Base-by-base conservation (phyloP, 92 coral and sea anemone species). In the Palythoa caribaeorum region DNA sequence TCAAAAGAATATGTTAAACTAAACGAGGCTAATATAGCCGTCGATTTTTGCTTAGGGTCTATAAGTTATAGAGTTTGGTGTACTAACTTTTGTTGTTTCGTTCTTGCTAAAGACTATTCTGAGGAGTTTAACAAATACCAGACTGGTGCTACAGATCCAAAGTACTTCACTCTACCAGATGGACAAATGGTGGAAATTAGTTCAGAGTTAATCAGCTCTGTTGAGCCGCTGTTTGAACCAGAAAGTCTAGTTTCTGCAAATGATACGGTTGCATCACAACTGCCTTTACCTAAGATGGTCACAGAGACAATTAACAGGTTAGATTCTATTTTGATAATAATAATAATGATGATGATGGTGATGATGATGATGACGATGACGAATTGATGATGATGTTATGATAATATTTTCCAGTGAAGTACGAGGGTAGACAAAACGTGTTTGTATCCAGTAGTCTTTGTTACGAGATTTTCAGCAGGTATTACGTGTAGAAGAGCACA, bases 171-270 rank as follows among this genome's bases (percentile, higher is more conserved):
- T 21, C 94, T 97, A 37, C 99, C 99, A 9, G 99, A 97, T 84
- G 99, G 99, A 28, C 99, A 97, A 79, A 66, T 94, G 71, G 93
- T 97, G 55, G 95, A 92, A 65, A 83, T 95, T 28, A 94, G 97
- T 80, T 90, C 89, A 28, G 99, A 97, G 80, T 79, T 93, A 78
- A 95, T 95, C 85, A 92, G 92, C 71, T 90, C 91, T 38, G 93
- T 93, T 1, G 99, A 97, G 87, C 95, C 98, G 6, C 80, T 97
- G 79, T 97, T 97, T 62, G 87, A 89, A 83, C 98, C 99, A 5
- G 92, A 87, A 84, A 88, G 92, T 40, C 93, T 97, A 1, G 36
- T 95, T 20, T 88, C 90, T 12, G 98, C 91, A 21, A 90, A 91
- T 69, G 93, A 88, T 74, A 95, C 98, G 3, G 88, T 94, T 68